Evolutionary conservation across 23 tunicate species (phyloP).

Genomic region (Styela clava): DNA sequence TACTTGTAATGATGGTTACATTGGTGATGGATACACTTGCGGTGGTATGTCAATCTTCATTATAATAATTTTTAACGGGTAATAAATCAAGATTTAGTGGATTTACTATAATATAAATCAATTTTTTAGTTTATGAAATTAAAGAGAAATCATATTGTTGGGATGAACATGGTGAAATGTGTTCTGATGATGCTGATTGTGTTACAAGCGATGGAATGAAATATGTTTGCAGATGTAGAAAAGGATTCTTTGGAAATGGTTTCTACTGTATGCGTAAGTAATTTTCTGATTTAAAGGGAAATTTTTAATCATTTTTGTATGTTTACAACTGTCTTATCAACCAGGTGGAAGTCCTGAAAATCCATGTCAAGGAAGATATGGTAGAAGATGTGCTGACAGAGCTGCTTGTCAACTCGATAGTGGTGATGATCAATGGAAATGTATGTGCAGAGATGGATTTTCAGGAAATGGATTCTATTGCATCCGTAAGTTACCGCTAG

Average conservation of each 20-base stretch:
- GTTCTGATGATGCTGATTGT: constrained; percentile 19
- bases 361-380: not conserved
- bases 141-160: constrained; percentile 4
- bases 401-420: not conserved
- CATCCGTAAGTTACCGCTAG: not conserved
- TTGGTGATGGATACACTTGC: not conserved
- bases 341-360: constrained; percentile 3
- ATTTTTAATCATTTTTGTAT: too few relatives aligned
- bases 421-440: not conserved
- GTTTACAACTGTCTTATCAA: too few relatives aligned
- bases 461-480: constrained; percentile 31
- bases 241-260: constrained; percentile 22
- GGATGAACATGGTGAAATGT: constrained; percentile 14
- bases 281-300: too few relatives aligned
- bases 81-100: not conserved
- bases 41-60: not conserved
- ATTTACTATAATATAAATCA: not conserved
- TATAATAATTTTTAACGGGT: too few relatives aligned
- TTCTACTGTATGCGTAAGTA: constrained; percentile 20
- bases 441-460: not conserved
- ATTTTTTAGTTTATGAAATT: not conserved
- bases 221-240: constrained; percentile 10
- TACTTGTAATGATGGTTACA: not conserved
- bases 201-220: not conserved
- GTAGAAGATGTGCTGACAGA: constrained; percentile 6